phyloP scores from a whole-genome alignment of 2,113 vertebrate species.

The Oryzias celebensis region DNA sequence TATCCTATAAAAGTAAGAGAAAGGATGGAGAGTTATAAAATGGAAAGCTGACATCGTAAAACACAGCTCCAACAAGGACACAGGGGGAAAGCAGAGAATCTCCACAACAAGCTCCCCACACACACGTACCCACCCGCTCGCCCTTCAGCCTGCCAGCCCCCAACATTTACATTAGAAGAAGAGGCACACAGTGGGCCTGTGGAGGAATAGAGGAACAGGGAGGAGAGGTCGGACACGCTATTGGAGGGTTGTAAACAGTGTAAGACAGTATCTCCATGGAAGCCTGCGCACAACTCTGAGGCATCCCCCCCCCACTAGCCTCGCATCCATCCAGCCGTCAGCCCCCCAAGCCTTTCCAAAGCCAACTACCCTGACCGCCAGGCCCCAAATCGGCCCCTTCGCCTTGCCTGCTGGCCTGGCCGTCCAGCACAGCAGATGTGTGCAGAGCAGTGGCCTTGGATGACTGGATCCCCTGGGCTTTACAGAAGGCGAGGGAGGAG shows the following conservation, averaged over 20 bases:
- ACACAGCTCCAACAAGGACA: constrained; percentile 43
- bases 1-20: constrained; percentile 53
- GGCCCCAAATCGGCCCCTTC: constrained; percentile 52
- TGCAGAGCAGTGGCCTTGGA: constrained; percentile 69
- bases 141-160: constrained; percentile 53
- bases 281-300: constrained; percentile 64
- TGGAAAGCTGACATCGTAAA: constrained; percentile 60
- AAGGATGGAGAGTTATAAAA: constrained; percentile 53
- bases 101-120: constrained; percentile 57
- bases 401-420: constrained; percentile 55
- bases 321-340: constrained; percentile 37
- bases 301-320: constrained; percentile 64
- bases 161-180: constrained; percentile 81
- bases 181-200: constrained; percentile 65
- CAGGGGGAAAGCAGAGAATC: constrained; percentile 55
- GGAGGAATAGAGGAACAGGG: constrained; percentile 55
- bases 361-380: constrained; percentile 57
- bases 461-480: constrained; percentile 64
- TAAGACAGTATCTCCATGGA: constrained; percentile 79
- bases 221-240: constrained; percentile 63
- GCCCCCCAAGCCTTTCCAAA: constrained; percentile 55
- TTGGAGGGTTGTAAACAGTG: constrained; percentile 76
- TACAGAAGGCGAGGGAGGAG: constrained; percentile 31
- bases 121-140: constrained; percentile 29
- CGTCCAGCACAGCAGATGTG: constrained; percentile 79